Percentiles rank a stretch among this genome's conserved stretches.
Conservation (phyloP, 64 coral and sea anemone genomes). For the Montipora cactus region DNA sequence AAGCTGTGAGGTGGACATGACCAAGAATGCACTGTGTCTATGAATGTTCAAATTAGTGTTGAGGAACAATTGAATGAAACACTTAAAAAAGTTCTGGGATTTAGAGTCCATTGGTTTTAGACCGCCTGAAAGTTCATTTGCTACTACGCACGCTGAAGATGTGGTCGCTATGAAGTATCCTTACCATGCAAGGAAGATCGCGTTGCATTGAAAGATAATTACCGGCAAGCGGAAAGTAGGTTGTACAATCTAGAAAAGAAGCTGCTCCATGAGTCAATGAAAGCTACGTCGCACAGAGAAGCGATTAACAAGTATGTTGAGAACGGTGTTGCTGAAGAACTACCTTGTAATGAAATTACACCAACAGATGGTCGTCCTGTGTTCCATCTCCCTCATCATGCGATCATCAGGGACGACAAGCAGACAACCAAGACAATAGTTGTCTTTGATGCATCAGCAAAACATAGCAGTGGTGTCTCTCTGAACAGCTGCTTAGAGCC, state of each 20-base stretch:
- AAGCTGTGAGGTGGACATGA: slow-evolving; percentile 7
- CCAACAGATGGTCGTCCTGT: neutral
- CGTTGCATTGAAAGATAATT: neutral
- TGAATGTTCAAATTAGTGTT: neutral
- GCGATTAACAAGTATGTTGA: neutral
- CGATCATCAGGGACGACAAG: slow-evolving; percentile 25
- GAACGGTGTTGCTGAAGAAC: slow-evolving; percentile 15
- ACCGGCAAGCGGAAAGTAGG: neutral
- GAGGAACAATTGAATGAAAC: slow-evolving; percentile 16
- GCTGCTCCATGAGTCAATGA: neutral
- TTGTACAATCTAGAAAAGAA: slow-evolving; percentile 28
- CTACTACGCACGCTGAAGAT: neutral
- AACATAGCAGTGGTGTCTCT: slow-evolving; percentile 38
- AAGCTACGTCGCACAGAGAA: neutral
- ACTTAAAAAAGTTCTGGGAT: slow-evolving; percentile 5
- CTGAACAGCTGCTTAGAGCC: slow-evolving; percentile 43
- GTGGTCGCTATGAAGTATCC: slow-evolving; percentile 34
- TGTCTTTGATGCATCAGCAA: slow-evolving; percentile 23
- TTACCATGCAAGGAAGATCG: slow-evolving; percentile 22
- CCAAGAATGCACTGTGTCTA: neutral
- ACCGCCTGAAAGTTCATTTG: neutral
- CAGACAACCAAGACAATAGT: slow-evolving; percentile 36
- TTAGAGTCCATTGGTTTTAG: slow-evolving; percentile 16
- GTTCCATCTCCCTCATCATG: slow-evolving; percentile 46
- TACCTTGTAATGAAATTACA: neutral